phyloP scores from a whole-genome alignment of 2,113 vertebrate genomes.

The Alaudala cheleensis region DNA sequence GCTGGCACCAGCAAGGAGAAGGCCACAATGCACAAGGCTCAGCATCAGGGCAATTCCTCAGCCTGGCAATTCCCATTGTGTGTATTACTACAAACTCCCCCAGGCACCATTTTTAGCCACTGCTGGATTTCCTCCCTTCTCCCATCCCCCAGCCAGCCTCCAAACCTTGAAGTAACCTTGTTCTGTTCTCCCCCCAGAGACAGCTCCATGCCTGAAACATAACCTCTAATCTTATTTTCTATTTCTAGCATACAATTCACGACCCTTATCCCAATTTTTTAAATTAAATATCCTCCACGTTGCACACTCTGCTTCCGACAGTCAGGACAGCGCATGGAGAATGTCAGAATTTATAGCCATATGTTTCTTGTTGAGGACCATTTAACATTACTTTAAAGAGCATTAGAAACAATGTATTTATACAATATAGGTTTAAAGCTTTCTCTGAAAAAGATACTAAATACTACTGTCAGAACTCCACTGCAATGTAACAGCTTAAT shows the following conservation, averaged over 20 bases:
- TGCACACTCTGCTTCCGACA: not conserved
- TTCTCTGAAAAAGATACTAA: not conserved
- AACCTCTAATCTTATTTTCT: constrained; percentile 72
- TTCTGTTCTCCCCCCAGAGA: constrained; percentile 11
- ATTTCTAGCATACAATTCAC: constrained; percentile 65
- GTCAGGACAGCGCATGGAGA: not conserved
- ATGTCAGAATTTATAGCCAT: not conserved
- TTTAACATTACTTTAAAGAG: not conserved
- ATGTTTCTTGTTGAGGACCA: not conserved
- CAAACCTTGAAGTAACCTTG: constrained; percentile 69
- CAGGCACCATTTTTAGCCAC: constrained; percentile 28
- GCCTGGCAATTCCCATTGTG: not conserved
- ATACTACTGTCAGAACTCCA: not conserved
- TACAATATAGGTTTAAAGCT: not conserved
- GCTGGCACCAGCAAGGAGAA: not conserved
- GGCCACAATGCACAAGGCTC: not conserved
- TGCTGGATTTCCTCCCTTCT: constrained; percentile 22
- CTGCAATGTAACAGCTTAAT: not conserved
- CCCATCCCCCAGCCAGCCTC: constrained; percentile 45
- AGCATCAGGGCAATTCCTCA: not conserved
- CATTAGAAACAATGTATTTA: not conserved
- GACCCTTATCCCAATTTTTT: constrained; percentile 65
- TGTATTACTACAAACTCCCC: not conserved
- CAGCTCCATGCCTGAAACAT: constrained; percentile 61
- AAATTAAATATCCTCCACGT: constrained; percentile 38